Conservation (phyloP, 2,888 invertebrate genomes). For the Phasia obesa region DNA sequence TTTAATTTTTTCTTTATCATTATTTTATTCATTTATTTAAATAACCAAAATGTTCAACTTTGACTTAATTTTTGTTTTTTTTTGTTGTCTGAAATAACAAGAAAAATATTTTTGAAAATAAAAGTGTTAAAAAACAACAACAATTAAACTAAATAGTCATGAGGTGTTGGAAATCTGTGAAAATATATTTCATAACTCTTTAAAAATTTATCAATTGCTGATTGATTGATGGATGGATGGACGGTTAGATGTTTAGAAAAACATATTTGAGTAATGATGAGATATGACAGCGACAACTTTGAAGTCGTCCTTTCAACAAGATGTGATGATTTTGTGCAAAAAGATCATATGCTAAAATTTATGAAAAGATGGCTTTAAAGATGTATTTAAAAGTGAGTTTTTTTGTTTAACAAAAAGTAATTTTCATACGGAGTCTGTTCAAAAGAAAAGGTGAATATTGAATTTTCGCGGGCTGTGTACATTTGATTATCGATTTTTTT, state of each 20-base stretch:
- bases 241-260: background rate
- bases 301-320: background rate
- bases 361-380: background rate
- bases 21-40: constrained; percentile 64
- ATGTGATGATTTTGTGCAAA: constrained; percentile 5
- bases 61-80: constrained; percentile 62
- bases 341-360: background rate
- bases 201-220: constrained; percentile 29
- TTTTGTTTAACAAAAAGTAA: background rate
- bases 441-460: no score
- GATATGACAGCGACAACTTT: constrained; percentile 30
- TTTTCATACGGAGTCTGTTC: no score
- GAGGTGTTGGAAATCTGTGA: constrained; percentile 41
- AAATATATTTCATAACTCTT: constrained; percentile 44
- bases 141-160: constrained; percentile 3
- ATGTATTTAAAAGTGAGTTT: background rate
- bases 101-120: constrained; percentile 29
- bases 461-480: no score
- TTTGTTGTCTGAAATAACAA: constrained; percentile 24
- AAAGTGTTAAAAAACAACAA: constrained; percentile 13
- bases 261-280: constrained; percentile 37
- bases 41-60: constrained; percentile 62
- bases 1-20: constrained; percentile 5
- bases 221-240: constrained; percentile 31
- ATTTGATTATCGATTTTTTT: no score